These are phyloP conservation scores for Eudasyphora cyanicolor DNA, from an alignment of 2,888 invertebrate species.

Conservation along the genomic window DNA sequence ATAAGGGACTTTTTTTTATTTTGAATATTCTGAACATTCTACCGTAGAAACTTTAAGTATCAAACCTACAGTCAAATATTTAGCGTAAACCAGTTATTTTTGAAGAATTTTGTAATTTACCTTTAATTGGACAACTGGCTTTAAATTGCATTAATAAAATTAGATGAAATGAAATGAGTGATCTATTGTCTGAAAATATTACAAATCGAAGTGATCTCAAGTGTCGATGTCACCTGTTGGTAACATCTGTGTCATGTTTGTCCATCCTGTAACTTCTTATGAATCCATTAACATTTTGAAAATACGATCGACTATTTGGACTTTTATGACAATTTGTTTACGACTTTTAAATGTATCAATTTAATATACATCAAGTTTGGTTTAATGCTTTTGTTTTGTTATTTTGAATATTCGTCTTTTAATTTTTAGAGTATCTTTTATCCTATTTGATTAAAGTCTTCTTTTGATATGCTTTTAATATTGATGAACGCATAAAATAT, in stretches of 20 bases:
- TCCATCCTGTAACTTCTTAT: neutral
- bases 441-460: neutral
- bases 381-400: neutral
- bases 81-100: too few species aligned
- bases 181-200: too few species aligned
- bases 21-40: too few species aligned
- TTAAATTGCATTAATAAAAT: too few species aligned
- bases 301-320: neutral
- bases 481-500: neutral
- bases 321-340: constrained; percentile 12
- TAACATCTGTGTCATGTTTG: neutral
- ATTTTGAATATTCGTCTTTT: neutral
- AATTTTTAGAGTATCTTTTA: neutral
- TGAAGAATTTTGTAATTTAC: too few species aligned
- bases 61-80: too few species aligned
- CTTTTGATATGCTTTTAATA: neutral
- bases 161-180: too few species aligned
- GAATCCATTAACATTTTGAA: neutral
- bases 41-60: too few species aligned
- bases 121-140: too few species aligned
- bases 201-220: too few species aligned
- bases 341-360: constrained; percentile 32
- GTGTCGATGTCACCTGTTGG: neutral
- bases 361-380: constrained; percentile 5
- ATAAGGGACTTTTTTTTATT: too few species aligned